Conservation (phyloP, 2,888 invertebrate species). For the Parnassius mnemosyne region DNA sequence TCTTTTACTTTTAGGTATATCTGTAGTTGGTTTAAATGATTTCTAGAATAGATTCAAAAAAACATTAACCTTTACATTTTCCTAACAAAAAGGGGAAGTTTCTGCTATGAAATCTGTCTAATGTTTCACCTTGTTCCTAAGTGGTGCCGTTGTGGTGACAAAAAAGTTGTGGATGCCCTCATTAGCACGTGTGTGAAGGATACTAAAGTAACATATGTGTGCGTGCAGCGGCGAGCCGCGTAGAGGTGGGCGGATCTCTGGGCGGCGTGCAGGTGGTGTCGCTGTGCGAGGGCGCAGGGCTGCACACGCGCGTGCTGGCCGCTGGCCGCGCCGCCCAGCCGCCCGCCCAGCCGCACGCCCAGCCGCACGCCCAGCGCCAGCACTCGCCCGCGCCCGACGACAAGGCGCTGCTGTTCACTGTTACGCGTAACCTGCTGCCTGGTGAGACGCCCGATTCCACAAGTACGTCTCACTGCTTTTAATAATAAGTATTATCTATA, state of each 20-base stretch:
- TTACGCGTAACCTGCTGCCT: constrained; percentile 44
- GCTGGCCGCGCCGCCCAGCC: constrained; percentile 88
- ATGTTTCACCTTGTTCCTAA: too few species aligned
- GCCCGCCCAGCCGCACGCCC: constrained; percentile 78
- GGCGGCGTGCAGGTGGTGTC: constrained; percentile 95
- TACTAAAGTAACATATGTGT: not conserved
- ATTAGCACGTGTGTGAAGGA: too few species aligned
- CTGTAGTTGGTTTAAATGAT: too few species aligned
- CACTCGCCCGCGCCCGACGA: constrained; percentile 41
- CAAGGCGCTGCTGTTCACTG: constrained; percentile 58
- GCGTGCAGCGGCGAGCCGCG: constrained; percentile 65
- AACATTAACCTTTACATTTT: too few species aligned
- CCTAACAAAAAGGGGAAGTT: too few species aligned
- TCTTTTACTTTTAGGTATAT: too few species aligned
- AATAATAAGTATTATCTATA: too few species aligned
- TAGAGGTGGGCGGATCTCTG: constrained; percentile 90
- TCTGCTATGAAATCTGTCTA: too few species aligned
- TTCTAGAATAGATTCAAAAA: too few species aligned
- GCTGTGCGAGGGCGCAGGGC: constrained; percentile 84
- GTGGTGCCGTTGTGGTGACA: too few species aligned
- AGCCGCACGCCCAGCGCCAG: constrained; percentile 53
- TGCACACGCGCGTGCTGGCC: constrained; percentile 91
- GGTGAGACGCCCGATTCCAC: constrained; percentile 40
- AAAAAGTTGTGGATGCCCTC: too few species aligned
- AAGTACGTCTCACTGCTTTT: constrained; percentile 36